Base-by-base conservation (phyloP, 2,888 invertebrate genomes). In the Diarsia brunnea region DNA sequence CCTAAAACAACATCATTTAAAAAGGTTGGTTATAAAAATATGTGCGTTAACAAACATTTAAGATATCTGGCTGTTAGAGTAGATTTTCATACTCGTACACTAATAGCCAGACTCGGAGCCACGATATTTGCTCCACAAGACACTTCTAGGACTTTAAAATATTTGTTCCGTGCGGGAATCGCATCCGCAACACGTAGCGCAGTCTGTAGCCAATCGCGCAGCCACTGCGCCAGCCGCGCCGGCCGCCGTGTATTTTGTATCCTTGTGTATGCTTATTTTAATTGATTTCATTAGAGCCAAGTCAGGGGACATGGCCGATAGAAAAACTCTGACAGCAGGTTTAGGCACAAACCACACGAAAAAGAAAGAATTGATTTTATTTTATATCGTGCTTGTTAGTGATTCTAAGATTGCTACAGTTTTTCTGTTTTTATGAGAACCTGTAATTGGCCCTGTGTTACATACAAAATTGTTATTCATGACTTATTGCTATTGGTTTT, bases 1-100 rank as follows among this genome's bases (percentile, higher is more conserved):
- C 91, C 91, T 91, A 74, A 60, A n/a, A 60, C 0, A 10, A 24
- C 0, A 27, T 0, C 0, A 21, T 31, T 60, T 74, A 0, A 73
- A 45, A 58, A 43, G 27, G 2, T 3, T 27, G 1, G 5, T n/a
- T 55, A 3, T 0, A 19, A 47, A 1, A 38, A 38, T 47, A 5
- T 5, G 49, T 49, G 49, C 19, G 47, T 14, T 47, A 4, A 47
- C 16, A 47, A 16, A 47, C 16, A 47, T 47, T 47, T 47, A 47
- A 47, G 38, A 38, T 38, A 38, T 38, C 38, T 38, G 38, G 38
- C 38, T 38, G 38, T 38, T 38, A 4, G 38, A 4, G 38, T 38
- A 38, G 38, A 38, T 31, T 31, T 2, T 2, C 4, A 4, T 2
- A 47, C 14, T 47, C 47, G 14, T 47, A 47, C 4, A 47, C 47